Conservation (phyloP, 2,888 invertebrate species). For the Lypha dubia region DNA sequence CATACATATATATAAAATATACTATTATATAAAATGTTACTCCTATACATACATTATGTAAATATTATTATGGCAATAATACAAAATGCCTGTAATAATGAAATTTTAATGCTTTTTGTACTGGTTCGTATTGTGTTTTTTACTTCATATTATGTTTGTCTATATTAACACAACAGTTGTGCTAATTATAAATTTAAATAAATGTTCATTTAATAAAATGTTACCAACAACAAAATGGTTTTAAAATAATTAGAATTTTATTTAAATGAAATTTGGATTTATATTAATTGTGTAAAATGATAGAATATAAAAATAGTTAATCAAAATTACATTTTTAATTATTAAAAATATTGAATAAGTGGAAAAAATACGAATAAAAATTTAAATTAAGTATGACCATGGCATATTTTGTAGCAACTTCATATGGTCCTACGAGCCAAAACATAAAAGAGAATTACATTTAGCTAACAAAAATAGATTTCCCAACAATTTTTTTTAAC, state of each 20-base stretch:
- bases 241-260: conserved; percentile 49
- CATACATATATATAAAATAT: no score
- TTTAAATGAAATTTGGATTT: conserved; percentile 43
- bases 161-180: conserved; percentile 38
- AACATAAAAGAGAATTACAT: no score
- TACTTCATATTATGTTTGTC: no score
- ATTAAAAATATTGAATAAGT: no score
- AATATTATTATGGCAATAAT: conserved; percentile 66
- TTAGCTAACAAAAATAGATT: no score
- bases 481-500: no score
- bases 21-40: conserved; percentile 15
- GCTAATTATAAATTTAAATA: conserved; percentile 71
- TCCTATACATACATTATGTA: conserved; percentile 36
- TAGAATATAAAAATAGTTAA: conserved; percentile 3
- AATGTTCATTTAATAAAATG: conserved; percentile 49
- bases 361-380: neutral
- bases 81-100: conserved; percentile 56
- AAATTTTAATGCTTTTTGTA: conserved; percentile 64
- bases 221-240: neutral
- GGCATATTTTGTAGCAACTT: no score
- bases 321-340: conserved; percentile 35
- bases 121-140: conserved; percentile 2
- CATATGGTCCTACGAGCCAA: no score
- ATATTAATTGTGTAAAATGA: conserved; percentile 41
- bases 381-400: neutral